phyloP scores from a whole-genome alignment of 2,888 invertebrate species.

The Agrochola litura region DNA sequence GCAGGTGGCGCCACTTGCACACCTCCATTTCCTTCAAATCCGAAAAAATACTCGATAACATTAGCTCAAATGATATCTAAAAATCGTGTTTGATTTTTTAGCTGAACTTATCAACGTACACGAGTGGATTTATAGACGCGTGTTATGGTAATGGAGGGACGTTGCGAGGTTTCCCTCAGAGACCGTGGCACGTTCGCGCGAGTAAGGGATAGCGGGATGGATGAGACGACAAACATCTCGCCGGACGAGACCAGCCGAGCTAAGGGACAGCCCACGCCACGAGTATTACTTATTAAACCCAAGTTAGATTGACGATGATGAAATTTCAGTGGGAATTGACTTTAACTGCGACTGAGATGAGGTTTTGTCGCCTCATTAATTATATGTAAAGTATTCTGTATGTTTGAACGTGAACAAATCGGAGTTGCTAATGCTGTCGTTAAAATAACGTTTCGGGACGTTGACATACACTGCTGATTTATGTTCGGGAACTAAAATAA shows the following conservation, averaged over 20 bases:
- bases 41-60: conserved; percentile 45
- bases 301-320: conserved; percentile 90
- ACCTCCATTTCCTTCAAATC: conserved; percentile 59
- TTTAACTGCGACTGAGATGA: conserved; percentile 86
- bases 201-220: conserved; percentile 83
- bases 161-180: conserved; percentile 81
- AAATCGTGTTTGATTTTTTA: conserved; percentile 63
- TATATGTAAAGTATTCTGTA: conserved; percentile 74
- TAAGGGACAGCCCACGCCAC: conserved; percentile 85
- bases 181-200: conserved; percentile 79
- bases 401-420: conserved; percentile 69
- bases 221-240: conserved; percentile 85
- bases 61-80: conserved; percentile 35
- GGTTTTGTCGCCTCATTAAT: conserved; percentile 85
- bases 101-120: conserved; percentile 44
- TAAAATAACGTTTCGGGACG: conserved; percentile 54
- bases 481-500: conserved; percentile 46
- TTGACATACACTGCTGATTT: conserved; percentile 48
- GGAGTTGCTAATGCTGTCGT: conserved; percentile 61
- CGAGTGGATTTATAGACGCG: conserved; percentile 72
- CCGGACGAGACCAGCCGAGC: conserved; percentile 81
- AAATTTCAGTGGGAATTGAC: conserved; percentile 90
- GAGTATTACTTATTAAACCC: conserved; percentile 88
- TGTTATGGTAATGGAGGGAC: conserved; percentile 80
- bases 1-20: conserved; percentile 86